Conservation (phyloP, 2,797 vertebrate genomes). For the Alcedo atthis region DNA sequence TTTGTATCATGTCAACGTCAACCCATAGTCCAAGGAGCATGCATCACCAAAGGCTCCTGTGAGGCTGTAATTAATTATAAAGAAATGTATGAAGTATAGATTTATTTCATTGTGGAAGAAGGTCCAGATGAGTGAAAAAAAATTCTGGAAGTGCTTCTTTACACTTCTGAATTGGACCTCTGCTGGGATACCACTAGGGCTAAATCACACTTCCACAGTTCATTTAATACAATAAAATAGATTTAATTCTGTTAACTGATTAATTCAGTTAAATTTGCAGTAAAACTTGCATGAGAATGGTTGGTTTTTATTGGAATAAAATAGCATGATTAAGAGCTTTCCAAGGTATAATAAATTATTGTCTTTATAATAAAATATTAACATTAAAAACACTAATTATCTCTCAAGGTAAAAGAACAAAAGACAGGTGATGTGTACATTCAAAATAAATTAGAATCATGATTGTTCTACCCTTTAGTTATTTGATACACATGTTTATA, state of each 20-base stretch:
- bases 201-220: not conserved
- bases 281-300: not conserved
- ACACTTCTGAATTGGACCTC: not conserved
- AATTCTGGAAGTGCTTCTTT: not conserved
- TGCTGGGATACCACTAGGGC: not conserved
- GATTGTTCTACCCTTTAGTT: not conserved
- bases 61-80: not conserved
- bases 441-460: not conserved
- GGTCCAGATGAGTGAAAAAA: not conserved
- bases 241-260: not conserved
- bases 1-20: rapidly evolving
- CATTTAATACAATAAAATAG: not conserved
- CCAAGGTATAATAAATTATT: not conserved
- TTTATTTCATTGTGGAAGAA: not conserved
- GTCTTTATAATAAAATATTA: not conserved
- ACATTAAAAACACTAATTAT: not conserved
- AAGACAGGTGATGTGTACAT: not conserved
- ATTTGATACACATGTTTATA: not conserved
- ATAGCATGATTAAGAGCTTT: not conserved
- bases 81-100: not conserved
- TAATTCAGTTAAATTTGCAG: not conserved
- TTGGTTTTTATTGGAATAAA: not conserved
- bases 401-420: not conserved
- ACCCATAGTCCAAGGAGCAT: not conserved
- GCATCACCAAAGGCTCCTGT: not conserved